Conservation (phyloP, 2,113 vertebrate genomes). For the Glaucomys volans region DNA sequence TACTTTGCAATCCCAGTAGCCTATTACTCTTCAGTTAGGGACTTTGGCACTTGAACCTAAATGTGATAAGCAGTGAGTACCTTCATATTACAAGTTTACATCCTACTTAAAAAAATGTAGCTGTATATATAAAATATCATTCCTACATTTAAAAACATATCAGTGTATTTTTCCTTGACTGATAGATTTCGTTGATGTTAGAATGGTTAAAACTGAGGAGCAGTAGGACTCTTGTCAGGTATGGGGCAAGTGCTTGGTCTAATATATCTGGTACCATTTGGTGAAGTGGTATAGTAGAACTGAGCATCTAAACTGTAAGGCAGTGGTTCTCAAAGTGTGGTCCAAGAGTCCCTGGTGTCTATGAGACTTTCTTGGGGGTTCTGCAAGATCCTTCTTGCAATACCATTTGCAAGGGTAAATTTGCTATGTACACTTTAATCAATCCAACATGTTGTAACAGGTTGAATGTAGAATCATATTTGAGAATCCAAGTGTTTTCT, state of each 20-base stretch:
- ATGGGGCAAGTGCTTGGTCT: not conserved
- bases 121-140: not conserved
- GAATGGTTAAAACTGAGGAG: not conserved
- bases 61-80: not conserved
- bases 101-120: not conserved
- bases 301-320: not conserved
- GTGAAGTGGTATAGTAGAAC: not conserved
- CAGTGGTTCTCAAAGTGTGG: not conserved
- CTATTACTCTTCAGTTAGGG: slow-evolving; percentile 24
- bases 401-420: not conserved
- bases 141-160: slow-evolving; percentile 6
- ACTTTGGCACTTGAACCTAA: slow-evolving; percentile 18
- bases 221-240: slow-evolving; percentile 7
- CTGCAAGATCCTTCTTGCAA: not conserved
- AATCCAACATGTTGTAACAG: not conserved
- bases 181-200: not conserved
- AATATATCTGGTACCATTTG: not conserved
- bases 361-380: not conserved
- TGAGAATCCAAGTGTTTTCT: not conserved
- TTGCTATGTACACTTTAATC: not conserved
- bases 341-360: not conserved
- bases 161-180: not conserved
- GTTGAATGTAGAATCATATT: not conserved
- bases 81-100: not conserved
- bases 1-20: not conserved